Conservation (phyloP, 1,140 invertebrate species). For the Bombus huntii region DNA sequence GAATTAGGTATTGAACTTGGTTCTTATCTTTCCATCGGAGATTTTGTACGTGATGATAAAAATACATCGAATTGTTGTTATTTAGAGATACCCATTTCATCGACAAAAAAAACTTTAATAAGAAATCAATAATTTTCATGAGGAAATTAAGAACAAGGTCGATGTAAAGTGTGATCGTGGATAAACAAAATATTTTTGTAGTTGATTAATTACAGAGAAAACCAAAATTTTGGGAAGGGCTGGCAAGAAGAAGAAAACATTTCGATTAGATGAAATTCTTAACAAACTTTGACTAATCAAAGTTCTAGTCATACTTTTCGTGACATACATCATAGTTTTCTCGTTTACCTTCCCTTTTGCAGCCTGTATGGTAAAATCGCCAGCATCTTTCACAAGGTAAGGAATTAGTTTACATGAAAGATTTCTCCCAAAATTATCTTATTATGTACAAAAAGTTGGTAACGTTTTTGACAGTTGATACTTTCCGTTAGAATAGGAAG, state of each 20-base stretch:
- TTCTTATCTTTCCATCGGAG: no score
- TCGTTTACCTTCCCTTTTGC: no score
- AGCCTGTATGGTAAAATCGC: not conserved
- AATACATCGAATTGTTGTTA: no score
- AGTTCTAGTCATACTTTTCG: not conserved
- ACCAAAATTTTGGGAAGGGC: not conserved
- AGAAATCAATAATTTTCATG: not conserved
- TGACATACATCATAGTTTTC: constrained; percentile 1
- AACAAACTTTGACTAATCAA: not conserved
- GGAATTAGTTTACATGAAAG: not conserved
- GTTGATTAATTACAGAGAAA: constrained; percentile 2
- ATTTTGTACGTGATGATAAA: no score
- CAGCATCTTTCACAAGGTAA: not conserved
- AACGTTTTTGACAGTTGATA: not conserved
- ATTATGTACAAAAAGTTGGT: not conserved
- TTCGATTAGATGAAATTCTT: not conserved
- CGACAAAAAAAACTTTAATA: not conserved
- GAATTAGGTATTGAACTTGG: no score
- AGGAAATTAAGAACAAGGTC: not conserved
- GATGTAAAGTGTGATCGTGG: not conserved
- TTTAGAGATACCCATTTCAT: no score
- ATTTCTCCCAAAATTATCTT: not conserved
- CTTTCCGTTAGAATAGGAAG: not conserved
- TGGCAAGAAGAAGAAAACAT: not conserved
- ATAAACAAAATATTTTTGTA: not conserved